Evolutionary conservation across 2,888 invertebrate genomes (phyloP).

Genomic region (Coelopa pilipes): DNA sequence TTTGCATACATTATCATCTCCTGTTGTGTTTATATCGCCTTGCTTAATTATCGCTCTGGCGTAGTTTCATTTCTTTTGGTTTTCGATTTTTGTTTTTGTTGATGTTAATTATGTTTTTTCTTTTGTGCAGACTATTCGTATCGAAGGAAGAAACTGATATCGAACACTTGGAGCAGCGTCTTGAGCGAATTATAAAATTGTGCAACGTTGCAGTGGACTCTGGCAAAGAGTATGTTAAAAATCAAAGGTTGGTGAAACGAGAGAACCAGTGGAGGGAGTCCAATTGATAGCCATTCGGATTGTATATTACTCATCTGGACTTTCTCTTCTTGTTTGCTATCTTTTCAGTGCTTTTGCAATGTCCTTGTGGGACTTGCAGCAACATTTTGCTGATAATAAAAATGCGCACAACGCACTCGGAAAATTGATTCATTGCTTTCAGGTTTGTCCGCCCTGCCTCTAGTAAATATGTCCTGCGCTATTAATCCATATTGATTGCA

Average conservation of each 20-base stretch:
- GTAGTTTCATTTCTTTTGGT: constrained; percentile 5
- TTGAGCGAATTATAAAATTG: constrained; percentile 91
- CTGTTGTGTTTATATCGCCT: constrained; percentile 8
- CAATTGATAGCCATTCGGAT: neutral
- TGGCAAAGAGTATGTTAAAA: constrained; percentile 90
- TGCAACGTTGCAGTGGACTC: constrained; percentile 91
- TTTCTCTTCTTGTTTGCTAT: neutral
- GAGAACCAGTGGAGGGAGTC: no score
- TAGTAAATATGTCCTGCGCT: constrained; percentile 21
- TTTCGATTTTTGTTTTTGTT: constrained; percentile 29
- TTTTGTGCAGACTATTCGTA: constrained; percentile 76
- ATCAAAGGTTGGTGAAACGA: constrained; percentile 79
- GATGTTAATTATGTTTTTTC: constrained; percentile 18
- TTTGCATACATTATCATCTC: constrained; percentile 7
- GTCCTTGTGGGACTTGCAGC: constrained; percentile 89
- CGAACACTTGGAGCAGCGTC: constrained; percentile 85
- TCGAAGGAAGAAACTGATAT: constrained; percentile 89
- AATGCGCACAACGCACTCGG: constrained; percentile 83
- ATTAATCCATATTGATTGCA: constrained; percentile 62
- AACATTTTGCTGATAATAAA: constrained; percentile 87
- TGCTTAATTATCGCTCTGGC: constrained; percentile 6
- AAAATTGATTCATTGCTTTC: constrained; percentile 77
- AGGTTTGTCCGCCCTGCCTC: constrained; percentile 67
- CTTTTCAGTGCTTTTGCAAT: constrained; percentile 80
- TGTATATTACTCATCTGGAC: constrained; percentile 22